Evolutionary conservation across 1,140 invertebrate genomes (phyloP).

Genomic region (Nephila pilipes): DNA sequence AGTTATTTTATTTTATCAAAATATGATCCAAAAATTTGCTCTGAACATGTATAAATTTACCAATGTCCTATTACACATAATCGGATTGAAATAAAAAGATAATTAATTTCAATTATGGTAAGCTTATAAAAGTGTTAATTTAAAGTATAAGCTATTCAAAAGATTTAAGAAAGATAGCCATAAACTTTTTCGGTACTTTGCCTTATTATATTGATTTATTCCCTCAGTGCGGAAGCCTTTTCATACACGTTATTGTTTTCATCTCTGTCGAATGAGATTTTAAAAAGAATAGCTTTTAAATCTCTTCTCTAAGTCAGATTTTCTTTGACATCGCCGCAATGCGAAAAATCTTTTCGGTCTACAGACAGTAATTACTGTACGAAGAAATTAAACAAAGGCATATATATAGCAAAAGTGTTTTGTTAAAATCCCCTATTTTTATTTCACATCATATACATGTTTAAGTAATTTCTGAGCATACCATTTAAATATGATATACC

Average conservation of each 20-base stretch:
- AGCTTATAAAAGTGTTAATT: too few relatives aligned
- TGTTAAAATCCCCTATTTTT: not conserved
- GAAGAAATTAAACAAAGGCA: slow-evolving; percentile 30
- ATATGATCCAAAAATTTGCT: too few relatives aligned
- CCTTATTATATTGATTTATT: slow-evolving; percentile 19
- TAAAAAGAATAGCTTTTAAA: slow-evolving; percentile 42
- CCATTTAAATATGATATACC: not conserved
- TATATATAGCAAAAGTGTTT: not conserved
- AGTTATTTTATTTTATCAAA: too few relatives aligned
- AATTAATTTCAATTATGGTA: too few relatives aligned
- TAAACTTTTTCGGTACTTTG: not conserved
- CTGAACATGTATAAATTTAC: too few relatives aligned
- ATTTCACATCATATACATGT: not conserved
- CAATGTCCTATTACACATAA: too few relatives aligned
- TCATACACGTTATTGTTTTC: slow-evolving; percentile 10
- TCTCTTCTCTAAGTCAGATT: not conserved
- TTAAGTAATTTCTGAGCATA: not conserved
- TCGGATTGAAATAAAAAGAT: too few relatives aligned
- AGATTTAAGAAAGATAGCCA: not conserved
- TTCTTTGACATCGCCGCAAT: slow-evolving; percentile 19
- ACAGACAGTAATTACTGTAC: not conserved
- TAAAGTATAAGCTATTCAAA: too few relatives aligned
- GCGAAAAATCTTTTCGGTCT: not conserved
- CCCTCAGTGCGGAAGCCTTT: not conserved
- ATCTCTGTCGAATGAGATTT: slow-evolving; percentile 2